Base-by-base conservation (phyloP, 1,140 invertebrate species). In the Metaphire vulgaris region DNA sequence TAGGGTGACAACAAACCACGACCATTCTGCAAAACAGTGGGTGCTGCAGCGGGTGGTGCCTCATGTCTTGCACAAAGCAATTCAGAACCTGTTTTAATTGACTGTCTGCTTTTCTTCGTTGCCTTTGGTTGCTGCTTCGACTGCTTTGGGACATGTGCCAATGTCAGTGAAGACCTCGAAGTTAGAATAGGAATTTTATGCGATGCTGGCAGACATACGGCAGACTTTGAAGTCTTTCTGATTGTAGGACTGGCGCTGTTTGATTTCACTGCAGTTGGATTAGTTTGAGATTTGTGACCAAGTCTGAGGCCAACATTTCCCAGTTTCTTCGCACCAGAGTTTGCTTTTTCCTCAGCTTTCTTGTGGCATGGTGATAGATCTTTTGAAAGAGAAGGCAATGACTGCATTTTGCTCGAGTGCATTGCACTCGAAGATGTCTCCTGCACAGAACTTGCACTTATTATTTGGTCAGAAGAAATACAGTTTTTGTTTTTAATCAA, bases 1-100 rank as follows among this genome's bases (percentile, higher is more conserved):
- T 86, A 86, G 0, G 85, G 85, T 16, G 84, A 85, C 31, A 86
- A 79, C 30, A 86, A 76, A 33, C 79, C 82, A 69, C 81, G 81
- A 74, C 83, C 83, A 34, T 79, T 56, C 21, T 56, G 6, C 6
- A 56, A 12, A 56, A 56, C 41, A 56, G 41, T 12, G n/a, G n/a
- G n/a, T n/a, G n/a, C n/a, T n/a, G n/a, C n/a, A n/a, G n/a, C n/a
- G n/a, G n/a, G n/a, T n/a, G n/a, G n/a, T n/a, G n/a, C n/a, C n/a
- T n/a, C n/a, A n/a, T n/a, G n/a, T n/a, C n/a, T n/a, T n/a, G n/a
- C n/a, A n/a, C n/a, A n/a, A n/a, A n/a, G n/a, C n/a, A n/a, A n/a
- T n/a, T 56, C 41, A 21, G 6, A 12, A 56, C 41, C 21, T 12
- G 41, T 21, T 21, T 56, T 56, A 6, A 21, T 6, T 56, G 41